phyloP scores from a whole-genome alignment of 2,888 invertebrate species.

The Amphipyra tragopoginis region DNA sequence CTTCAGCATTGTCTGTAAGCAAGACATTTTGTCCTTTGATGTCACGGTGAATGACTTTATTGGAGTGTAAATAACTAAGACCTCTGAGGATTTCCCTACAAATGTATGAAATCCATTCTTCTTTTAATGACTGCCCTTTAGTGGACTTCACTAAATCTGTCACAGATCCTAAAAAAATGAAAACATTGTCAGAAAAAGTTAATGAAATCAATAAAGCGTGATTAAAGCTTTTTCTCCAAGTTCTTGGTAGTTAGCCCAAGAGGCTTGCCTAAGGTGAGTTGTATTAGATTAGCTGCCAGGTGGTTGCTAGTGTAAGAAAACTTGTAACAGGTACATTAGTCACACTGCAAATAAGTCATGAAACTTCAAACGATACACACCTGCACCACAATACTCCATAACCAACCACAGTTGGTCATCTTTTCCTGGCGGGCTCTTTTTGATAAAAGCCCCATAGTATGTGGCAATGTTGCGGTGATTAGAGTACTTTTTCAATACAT shows the following conservation, averaged over 20 bases:
- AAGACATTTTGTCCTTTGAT: conserved; percentile 99
- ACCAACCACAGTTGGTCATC: conserved; percentile 99
- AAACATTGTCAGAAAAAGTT: background rate
- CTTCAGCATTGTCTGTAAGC: conserved; percentile 99
- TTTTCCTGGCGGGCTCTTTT: conserved; percentile 99
- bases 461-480: conserved; percentile 99
- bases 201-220: background rate
- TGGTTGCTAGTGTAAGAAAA: no score
- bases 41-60: conserved; percentile 99
- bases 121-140: conserved; percentile 99
- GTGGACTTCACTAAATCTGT: conserved; percentile 99
- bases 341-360: no score
- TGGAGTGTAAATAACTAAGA: conserved; percentile 98
- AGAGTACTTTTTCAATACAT: conserved; percentile 99
- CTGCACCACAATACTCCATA: conserved; percentile 99
- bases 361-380: conserved; percentile 70
- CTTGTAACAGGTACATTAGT: no score
- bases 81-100: conserved; percentile 98
- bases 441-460: conserved; percentile 99
- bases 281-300: no score
- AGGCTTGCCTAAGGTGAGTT: no score
- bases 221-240: background rate
- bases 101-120: conserved; percentile 99
- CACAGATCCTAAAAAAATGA: conserved; percentile 93
- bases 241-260: no score